These are phyloP conservation scores for Ceryle rudis DNA, from an alignment of 2,797 vertebrate genomes.

Conservation along the genomic window DNA sequence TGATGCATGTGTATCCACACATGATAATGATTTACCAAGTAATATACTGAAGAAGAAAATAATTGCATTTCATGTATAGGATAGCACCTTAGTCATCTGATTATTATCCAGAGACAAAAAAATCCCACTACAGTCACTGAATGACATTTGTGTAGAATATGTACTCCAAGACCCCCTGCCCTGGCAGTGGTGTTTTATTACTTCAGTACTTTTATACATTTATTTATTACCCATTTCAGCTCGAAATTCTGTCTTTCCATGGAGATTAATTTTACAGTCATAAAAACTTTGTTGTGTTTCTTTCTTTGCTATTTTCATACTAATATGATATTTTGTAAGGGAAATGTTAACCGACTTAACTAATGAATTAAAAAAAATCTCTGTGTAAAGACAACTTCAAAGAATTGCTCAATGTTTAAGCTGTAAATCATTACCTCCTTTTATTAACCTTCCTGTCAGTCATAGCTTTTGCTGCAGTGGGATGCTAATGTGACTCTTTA, in stretches of 20 bases:
- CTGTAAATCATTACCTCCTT: neutral
- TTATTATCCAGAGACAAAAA: neutral
- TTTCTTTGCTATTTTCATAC: neutral
- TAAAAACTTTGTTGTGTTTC: neutral
- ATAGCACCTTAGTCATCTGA: neutral
- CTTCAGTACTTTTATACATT: neutral
- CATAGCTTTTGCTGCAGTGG: neutral
- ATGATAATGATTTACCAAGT: neutral
- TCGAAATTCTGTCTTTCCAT: neutral
- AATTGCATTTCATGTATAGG: neutral
- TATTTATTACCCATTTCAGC: neutral
- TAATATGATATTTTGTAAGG: neutral
- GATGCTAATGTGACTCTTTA: neutral
- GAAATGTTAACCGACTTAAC: neutral
- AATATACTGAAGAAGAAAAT: neutral
- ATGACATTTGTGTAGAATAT: neutral
- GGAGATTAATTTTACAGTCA: neutral
- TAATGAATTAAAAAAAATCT: neutral
- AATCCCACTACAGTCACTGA: neutral
- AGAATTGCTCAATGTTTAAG: neutral
- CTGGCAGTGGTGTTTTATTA: neutral
- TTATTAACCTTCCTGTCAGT: neutral
- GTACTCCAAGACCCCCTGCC: neutral
- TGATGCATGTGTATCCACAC: neutral
- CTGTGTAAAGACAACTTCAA: neutral